Evolutionary conservation across 2,888 invertebrate species (phyloP).

Genomic region (Melinaea menophilus): DNA sequence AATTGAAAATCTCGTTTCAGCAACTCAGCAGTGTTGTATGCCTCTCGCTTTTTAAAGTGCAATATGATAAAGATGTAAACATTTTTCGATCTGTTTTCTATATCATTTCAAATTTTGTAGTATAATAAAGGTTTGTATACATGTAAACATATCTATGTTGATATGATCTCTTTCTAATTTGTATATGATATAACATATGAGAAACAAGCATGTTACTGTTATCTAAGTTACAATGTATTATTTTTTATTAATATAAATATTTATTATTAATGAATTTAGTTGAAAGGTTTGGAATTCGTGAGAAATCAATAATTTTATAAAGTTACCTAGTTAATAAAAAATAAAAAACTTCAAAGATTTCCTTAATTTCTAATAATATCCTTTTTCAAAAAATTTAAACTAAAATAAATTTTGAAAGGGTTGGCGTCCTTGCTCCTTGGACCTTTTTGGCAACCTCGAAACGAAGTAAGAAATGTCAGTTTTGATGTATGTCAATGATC

Average conservation of each 20-base stretch:
- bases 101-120: background rate
- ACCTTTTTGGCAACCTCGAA: constrained; percentile 2
- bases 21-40: background rate
- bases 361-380: too few species aligned
- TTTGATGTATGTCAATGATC: constrained; percentile 14
- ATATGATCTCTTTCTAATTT: background rate
- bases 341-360: too few species aligned
- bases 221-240: background rate
- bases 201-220: background rate
- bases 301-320: too few species aligned
- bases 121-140: constrained; percentile 1
- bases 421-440: constrained; percentile 2
- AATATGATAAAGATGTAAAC: background rate
- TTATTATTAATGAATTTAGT: too few species aligned
- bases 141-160: constrained; percentile 1
- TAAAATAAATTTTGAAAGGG: too few species aligned
- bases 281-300: too few species aligned
- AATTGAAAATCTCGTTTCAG: background rate
- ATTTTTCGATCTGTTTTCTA: background rate
- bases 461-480: constrained; percentile 10
- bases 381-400: too few species aligned
- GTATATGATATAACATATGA: background rate
- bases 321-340: too few species aligned
- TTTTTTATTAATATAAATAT: background rate
- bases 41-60: background rate